Evolutionary conservation across 2,797 vertebrate species (phyloP), one percentile per base, ranked within the genome.

Genomic region (Peromyscus melanophrys): DNA sequence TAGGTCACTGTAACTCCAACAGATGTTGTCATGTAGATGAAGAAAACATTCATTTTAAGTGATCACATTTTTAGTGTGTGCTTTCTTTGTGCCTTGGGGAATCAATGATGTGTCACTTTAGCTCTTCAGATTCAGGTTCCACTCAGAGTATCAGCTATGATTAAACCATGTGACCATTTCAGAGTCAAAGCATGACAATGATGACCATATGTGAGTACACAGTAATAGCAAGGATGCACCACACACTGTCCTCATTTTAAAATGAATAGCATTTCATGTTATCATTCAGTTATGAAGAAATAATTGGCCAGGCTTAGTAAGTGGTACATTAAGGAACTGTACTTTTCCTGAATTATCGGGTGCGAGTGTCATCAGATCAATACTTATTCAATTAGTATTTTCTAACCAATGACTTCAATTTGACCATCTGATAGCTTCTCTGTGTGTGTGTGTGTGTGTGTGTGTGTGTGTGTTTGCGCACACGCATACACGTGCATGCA

Each of bases 41-140:
- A 92, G 78, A 93, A 96, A 96, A 92, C 96, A 89, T 87, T 90
- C 31, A 89, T 73, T 96, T 90, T 95, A 85, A 92, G 92, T 96
- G 90, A 85, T 95, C 73, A 34, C 3, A 21, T 76, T 96, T 88
- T 46, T 96, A 40, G 94, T 93, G 92, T 49, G 34, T 11, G 37
- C 94, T 97, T 97, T 86, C 84, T 94, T 85, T 67, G 9, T 82
- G 65, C 40, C n/a, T 89, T 85, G 71, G 34, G 40, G 84, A 94
- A 90, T 49, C 29, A 93, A 34, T 84, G 25, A 11, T 82, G 16
- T 95, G 21, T 76, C 69, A 49, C 65, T 63, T 93, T 84, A 89
- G 29, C 31, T 31, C 37, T 93, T 88, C n/a, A 75, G 19, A 86
- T 73, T 92, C 65, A 52, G 52, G 21, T 81, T 95, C 31, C 55